Evolutionary conservation across 1,140 invertebrate genomes (phyloP).

Genomic region (Drosophila seguyi): DNA sequence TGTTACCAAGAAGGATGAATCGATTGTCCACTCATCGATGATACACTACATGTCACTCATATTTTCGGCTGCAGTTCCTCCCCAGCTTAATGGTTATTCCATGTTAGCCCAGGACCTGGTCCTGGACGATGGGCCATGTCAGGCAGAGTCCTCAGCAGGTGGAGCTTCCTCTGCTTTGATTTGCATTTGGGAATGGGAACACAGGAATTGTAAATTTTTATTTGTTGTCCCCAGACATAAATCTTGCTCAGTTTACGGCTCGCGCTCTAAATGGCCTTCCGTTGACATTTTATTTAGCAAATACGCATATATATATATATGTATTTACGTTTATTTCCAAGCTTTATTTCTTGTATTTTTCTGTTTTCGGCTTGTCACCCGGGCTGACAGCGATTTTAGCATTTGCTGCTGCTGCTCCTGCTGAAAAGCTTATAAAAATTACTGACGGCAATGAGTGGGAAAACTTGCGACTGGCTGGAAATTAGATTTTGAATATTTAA

Average conservation of each 20-base stretch:
- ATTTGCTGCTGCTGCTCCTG: conserved; percentile 13
- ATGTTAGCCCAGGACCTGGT: conserved; percentile 21
- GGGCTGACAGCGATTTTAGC: conserved; percentile 74
- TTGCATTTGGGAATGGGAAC: conserved; percentile 25
- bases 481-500: conserved; percentile 82
- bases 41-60: conserved; percentile 21
- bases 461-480: conserved; percentile 62
- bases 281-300: conserved; percentile 74
- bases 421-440: conserved; percentile 76
- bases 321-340: background rate
- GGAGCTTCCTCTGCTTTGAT: conserved; percentile 26
- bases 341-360: conserved; percentile 44
- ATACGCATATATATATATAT: conserved; percentile 42
- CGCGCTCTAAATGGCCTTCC: conserved; percentile 62
- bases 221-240: conserved; percentile 70
- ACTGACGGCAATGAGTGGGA: conserved; percentile 38
- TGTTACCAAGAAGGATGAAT: conserved; percentile 4
- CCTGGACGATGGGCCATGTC: conserved; percentile 19
- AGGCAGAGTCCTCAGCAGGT: conserved; percentile 26
- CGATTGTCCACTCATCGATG: conserved; percentile 13
- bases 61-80: conserved; percentile 13
- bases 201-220: conserved; percentile 23
- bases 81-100: conserved; percentile 34
- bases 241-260: conserved; percentile 72
- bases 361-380: conserved; percentile 64